Evolutionary conservation across 2,113 vertebrate species (phyloP), one percentile per base, ranked within the genome.

Genomic region (Halcyon malimbica): DNA sequence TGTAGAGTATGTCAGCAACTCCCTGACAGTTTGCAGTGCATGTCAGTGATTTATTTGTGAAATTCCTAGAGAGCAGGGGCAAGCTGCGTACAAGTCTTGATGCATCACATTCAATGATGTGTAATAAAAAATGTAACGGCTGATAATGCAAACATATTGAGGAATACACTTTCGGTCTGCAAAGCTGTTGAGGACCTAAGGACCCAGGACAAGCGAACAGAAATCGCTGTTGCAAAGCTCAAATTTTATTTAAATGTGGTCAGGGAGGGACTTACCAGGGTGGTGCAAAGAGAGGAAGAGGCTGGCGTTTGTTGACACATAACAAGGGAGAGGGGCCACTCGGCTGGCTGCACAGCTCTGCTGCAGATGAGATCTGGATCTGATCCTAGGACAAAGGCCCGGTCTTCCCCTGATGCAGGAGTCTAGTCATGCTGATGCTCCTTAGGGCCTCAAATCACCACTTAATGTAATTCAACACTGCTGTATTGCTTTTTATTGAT

Each of bases 31-130:
- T 64, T 90, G 90, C 90, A 77, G 78, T n/a, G 50, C 44, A 9
- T 18, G 54, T 44, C 70, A 65, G 39, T 80, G 90, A 95, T 91
- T 95, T 90, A 93, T 88, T 59, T 83, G 82, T 42, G 88, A 75
- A 94, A 88, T 96, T 94, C 90, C 92, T 93, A 54, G 94, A 95
- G 59, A 96, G 85, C 70, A 77, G 70, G 68, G 85, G 21, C 85
- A 92, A 85, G 59, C 78, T 69, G 81, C 4, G 2, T 33, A 23
- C 42, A 88, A 83, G 70, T 67, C 85, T 84, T 54, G 54, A n/a
- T 90, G 85, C 8, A 2, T 80, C 87, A 63, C 65, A 91, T 80
- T 88, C 92, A 80, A 16, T 67, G 90, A 88, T 42, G 71, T 77
- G 67, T 37, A 63, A 73, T 85, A 57, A 91, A 89, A 95, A 74